A percentile compares a stretch with the other conserved stretches of the same genome.
Evolutionary conservation across 2,888 invertebrate genomes (phyloP).

Genomic region (Acholoe squamosa): DNA sequence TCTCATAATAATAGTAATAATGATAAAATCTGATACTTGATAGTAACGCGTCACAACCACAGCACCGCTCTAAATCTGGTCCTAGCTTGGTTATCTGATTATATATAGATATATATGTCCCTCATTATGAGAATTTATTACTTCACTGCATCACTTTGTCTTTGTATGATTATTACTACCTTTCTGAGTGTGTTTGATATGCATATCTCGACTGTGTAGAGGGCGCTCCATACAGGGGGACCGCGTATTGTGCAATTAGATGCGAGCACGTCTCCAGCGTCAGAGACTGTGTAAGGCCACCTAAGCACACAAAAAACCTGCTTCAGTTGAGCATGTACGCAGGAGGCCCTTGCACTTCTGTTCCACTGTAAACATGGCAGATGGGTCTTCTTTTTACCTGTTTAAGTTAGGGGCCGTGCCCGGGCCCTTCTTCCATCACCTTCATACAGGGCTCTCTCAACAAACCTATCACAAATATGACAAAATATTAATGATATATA

Average conservation of each 20-base stretch:
- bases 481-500: neutral
- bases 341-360: constrained; percentile 60
- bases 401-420: constrained; percentile 43
- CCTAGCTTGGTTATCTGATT: constrained; percentile 42
- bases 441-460: constrained; percentile 57
- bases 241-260: constrained; percentile 10
- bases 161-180: constrained; percentile 18
- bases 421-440: constrained; percentile 47
- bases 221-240: neutral
- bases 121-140: neutral
- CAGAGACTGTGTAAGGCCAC: constrained; percentile 51
- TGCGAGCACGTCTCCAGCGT: constrained; percentile 28
- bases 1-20: neutral
- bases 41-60: constrained; percentile 60
- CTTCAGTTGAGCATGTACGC: constrained; percentile 61
- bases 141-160: constrained; percentile 24
- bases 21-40: constrained; percentile 46
- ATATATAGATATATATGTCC: neutral
- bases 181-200: constrained; percentile 55
- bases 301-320: constrained; percentile 60
- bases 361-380: constrained; percentile 57
- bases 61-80: constrained; percentile 60
- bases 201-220: constrained; percentile 44
- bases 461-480: constrained; percentile 17
- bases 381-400: constrained; percentile 15